Base-by-base conservation (phyloP, 2,113 vertebrate species). In the Cynoglossus semilaevis region DNA sequence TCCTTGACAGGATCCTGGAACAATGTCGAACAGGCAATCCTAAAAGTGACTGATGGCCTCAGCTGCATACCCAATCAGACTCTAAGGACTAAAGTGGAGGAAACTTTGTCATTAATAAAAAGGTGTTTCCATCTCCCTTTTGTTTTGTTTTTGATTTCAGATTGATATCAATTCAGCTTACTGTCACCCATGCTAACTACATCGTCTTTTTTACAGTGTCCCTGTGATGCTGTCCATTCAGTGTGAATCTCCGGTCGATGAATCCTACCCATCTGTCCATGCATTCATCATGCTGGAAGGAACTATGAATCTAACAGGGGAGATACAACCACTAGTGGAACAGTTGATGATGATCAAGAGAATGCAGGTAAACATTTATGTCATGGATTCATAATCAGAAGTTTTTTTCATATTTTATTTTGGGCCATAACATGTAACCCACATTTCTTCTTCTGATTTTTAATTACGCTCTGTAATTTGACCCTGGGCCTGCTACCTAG, bases 281-380 rank as follows among this genome's bases (percentile, higher is more conserved):
- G 95, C 96, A 0, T 93, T 99, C 72, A 90, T 98, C 67, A 92
- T 98, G 91, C 89, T 99, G 44, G 97, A 99, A 70, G 97, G 96
- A 1, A 98, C 97, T 77, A 97, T 97, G 94, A 99, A 99, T 87
- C 90, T 99, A 77, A 98, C 96, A 0, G 95, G 96, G 7, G 97
- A 99, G 74, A 94, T 86, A 0, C 96, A 97, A 80, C 95, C 94
- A 0, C 85, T 98, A 52, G 95, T 98, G 66, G 96, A 99, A 72
- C 96, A 99, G 89, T 91, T 99, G 46, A 96, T 96, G 93, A 97
- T 97, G 93, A 95, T 98, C 72, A 98, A 98, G 83, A 92, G 96
- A 82, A 98, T 98, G 95, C 96, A 99, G 95, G 97, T 99, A 70
- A 58, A 57, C 8, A n/a, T 49, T 29, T 29, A 29, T 29, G 22